Evolutionary conservation across 2,888 invertebrate genomes (phyloP), one percentile per base, ranked within the genome.

Genomic region (Andrena chrysosceles): DNA sequence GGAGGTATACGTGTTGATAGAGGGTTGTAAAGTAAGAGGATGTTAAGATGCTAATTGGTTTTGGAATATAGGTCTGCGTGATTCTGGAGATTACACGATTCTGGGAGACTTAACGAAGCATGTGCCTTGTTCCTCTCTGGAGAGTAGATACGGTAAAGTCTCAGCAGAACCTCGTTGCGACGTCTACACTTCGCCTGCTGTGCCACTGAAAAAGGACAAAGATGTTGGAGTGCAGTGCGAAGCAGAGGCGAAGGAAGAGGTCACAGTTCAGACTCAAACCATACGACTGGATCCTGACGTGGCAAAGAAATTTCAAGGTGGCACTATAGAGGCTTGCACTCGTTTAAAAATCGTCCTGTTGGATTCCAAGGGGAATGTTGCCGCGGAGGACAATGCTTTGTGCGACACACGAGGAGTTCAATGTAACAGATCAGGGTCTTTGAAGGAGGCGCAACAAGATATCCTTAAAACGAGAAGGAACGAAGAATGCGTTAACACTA

Each of bases 271-370:
- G 29, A 35, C 29, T 10, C 64, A 70, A 54, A 26, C 67, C 8
- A 2, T 67, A 8, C 66, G 74, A 20, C 1, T 56, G 0, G 67
- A 75, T 6, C 62, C 56, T 5, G 8, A 13, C 2, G 8, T 33
- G 5, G 52, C 62, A 2, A 67, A 13, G n/a, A 70, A 74, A 74
- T 33, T 79, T 0, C 49, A 60, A 5, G 33, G 26, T 10, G 60
- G n/a, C 16, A 56, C 56, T 2, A 42, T 82, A 67, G 69, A 76
- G 60, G 63, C 82, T 5, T 75, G 35, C 8, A 68, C 63, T 13
- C 63, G 49, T 3, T 54, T 82, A 0, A 70, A 71, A 10, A 56
- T 83, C 16, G 42, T 72, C n/a, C 6, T 77, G 10, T 8, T 59
- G 6, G 42, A 60, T 6, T 33, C 33, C 0, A 26, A 29, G 3